Percentiles rank a stretch among this genome's conserved stretches.
Conservation (phyloP, 2,888 invertebrate genomes). For the Plagiodera versicolora region DNA sequence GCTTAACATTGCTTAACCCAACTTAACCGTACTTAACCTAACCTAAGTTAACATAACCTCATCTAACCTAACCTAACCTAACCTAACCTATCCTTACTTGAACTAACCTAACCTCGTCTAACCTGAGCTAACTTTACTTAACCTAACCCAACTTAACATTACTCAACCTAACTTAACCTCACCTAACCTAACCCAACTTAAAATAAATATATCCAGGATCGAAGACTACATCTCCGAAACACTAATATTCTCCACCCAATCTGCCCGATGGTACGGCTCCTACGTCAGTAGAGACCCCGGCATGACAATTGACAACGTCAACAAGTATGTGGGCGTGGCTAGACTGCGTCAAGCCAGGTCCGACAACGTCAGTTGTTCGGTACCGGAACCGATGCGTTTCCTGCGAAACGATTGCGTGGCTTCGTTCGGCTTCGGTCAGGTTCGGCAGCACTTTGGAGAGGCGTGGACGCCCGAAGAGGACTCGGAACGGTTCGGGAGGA, state of each 20-base stretch:
- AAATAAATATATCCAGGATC: too few species aligned
- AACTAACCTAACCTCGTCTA: not conserved
- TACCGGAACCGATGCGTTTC: constrained; percentile 31
- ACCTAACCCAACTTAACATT: not conserved
- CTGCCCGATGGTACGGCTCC: constrained; percentile 40
- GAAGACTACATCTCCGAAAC: constrained; percentile 32
- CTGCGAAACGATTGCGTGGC: constrained; percentile 34
- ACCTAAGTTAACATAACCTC: not conserved
- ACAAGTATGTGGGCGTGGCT: constrained; percentile 41
- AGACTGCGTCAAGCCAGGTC: constrained; percentile 39
- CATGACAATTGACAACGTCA: constrained; percentile 40
- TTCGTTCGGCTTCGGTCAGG: constrained; percentile 24
- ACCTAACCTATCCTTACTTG: not conserved
- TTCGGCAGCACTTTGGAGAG: constrained; percentile 32
- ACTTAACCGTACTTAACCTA: not conserved
- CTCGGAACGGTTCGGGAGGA: constrained; percentile 24
- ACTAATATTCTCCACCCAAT: constrained; percentile 37
- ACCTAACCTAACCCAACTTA: not conserved
- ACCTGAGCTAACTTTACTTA: not conserved
- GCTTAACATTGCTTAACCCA: not conserved
- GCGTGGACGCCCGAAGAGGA: constrained; percentile 14
- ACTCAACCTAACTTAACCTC: not conserved
- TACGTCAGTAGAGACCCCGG: constrained; percentile 36
- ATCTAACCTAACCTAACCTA: constrained; percentile 1
- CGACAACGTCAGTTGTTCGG: constrained; percentile 21